Evolutionary conservation across 1,140 invertebrate species (phyloP).

Genomic region (Scylla paramamosain): DNA sequence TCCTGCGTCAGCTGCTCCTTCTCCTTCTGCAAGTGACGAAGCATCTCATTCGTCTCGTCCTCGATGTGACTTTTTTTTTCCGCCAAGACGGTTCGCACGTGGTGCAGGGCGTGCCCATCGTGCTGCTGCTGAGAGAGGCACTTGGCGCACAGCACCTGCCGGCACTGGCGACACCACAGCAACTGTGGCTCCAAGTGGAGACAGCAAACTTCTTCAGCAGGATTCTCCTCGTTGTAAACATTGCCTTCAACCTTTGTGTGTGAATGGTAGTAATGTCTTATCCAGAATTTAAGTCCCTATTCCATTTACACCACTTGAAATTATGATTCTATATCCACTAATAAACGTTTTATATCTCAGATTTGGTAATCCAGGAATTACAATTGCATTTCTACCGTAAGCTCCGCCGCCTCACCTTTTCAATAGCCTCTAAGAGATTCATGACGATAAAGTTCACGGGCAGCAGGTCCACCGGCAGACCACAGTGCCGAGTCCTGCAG

Average conservation of each 20-base stretch:
- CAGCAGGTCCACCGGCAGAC: not conserved
- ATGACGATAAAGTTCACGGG: constrained; percentile 50
- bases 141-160: constrained; percentile 45
- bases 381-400: not conserved
- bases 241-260: not conserved
- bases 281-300: not conserved
- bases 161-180: constrained; percentile 41
- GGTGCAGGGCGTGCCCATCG: not conserved
- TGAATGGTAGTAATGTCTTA: not conserved
- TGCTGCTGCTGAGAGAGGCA: constrained; percentile 50
- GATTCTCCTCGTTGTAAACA: not conserved
- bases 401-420: not conserved
- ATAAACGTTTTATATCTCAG: not conserved
- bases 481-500: constrained; percentile 53
- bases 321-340: not conserved
- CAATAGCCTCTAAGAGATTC: constrained; percentile 15
- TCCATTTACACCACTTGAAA: not conserved
- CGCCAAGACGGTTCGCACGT: not conserved
- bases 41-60: not conserved
- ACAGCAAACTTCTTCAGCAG: not conserved
- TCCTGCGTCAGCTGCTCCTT: not conserved
- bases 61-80: constrained; percentile 50
- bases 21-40: constrained; percentile 31
- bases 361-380: not conserved
- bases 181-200: not conserved